These are phyloP conservation scores for Phenganax marumi DNA, from an alignment of 92 coral and sea anemone genomes.

Conservation along the genomic window DNA sequence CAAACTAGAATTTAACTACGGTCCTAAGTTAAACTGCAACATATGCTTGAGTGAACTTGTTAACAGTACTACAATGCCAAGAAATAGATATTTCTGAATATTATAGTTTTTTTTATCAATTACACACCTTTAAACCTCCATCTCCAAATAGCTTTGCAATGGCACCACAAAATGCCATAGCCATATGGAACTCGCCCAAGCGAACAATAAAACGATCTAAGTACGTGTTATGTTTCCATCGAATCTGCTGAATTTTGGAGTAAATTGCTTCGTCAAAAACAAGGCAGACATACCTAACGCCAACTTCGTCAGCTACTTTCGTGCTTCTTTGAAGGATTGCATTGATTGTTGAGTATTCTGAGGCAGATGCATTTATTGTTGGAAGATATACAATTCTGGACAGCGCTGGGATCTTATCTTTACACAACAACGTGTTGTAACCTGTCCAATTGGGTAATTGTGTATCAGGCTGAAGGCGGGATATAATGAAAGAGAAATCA, in stretches of 20 bases:
- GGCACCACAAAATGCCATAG: conserved; percentile 41
- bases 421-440: conserved; percentile 33
- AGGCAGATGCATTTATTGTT: conserved; percentile 25
- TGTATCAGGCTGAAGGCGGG: not conserved
- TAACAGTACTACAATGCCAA: not conserved
- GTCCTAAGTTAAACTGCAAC: too few relatives aligned
- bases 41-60: too few relatives aligned
- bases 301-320: not conserved
- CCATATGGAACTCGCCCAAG: conserved; percentile 45
- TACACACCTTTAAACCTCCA: conserved; percentile 46
- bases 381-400: conserved; percentile 45
- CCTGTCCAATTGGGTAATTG: conserved; percentile 48
- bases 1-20: not conserved
- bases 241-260: conserved; percentile 41
- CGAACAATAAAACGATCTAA: conserved; percentile 28
- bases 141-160: conserved; percentile 35
- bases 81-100: not conserved
- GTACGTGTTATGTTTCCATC: conserved; percentile 42
- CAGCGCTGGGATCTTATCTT: conserved; percentile 25
- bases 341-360: conserved; percentile 41
- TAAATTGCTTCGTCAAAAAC: conserved; percentile 39
- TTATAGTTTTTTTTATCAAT: too few relatives aligned
- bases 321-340: conserved; percentile 24
- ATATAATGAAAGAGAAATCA: conserved; percentile 6
- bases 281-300: not conserved